These are phyloP conservation scores for Rhopilema esculentum DNA, from an alignment of 30 jellyfish, hydroid and myxozoan species.

Conservation along the genomic window DNA sequence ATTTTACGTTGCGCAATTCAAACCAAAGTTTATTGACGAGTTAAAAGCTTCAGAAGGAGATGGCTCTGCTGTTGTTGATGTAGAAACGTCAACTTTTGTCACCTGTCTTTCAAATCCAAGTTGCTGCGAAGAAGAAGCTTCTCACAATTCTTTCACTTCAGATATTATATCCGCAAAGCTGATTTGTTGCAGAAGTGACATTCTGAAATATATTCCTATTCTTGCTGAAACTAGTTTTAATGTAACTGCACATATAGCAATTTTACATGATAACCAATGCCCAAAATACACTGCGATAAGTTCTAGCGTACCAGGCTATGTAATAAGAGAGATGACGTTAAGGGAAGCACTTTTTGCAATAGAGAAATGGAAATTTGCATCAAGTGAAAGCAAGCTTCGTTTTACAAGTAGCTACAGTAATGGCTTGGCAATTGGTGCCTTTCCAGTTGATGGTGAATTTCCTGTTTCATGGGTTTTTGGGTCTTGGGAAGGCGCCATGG, in stretches of 20 bases:
- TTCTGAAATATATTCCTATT: not conserved
- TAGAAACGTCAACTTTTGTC: not conserved
- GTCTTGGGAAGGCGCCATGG: slow-evolving; percentile 74
- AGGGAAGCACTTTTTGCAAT: slow-evolving; percentile 47
- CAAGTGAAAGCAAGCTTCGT: slow-evolving; percentile 20
- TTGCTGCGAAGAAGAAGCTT: not conserved
- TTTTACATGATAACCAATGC: slow-evolving; percentile 17
- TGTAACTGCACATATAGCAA: slow-evolving; percentile 39
- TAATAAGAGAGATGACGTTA: slow-evolving; percentile 51
- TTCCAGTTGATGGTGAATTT: slow-evolving; percentile 16
- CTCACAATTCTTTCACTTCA: not conserved
- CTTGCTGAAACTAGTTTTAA: not conserved
- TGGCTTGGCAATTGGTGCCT: slow-evolving; percentile 66
- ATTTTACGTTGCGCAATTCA: slow-evolving; percentile 9
- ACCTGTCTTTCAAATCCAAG: not conserved
- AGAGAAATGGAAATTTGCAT: slow-evolving; percentile 54
- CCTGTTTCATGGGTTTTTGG: slow-evolving; percentile 72
- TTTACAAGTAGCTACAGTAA: slow-evolving; percentile 45
- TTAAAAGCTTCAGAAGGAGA: not conserved
- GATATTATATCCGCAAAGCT: not conserved
- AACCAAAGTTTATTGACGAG: slow-evolving; percentile 6
- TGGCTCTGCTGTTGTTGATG: not conserved
- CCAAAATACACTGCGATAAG: not conserved
- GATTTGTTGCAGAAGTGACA: not conserved
- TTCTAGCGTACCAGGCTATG: slow-evolving; percentile 23